Conservation (phyloP, 2,888 invertebrate genomes). For the Ecliptopera silaceata region DNA sequence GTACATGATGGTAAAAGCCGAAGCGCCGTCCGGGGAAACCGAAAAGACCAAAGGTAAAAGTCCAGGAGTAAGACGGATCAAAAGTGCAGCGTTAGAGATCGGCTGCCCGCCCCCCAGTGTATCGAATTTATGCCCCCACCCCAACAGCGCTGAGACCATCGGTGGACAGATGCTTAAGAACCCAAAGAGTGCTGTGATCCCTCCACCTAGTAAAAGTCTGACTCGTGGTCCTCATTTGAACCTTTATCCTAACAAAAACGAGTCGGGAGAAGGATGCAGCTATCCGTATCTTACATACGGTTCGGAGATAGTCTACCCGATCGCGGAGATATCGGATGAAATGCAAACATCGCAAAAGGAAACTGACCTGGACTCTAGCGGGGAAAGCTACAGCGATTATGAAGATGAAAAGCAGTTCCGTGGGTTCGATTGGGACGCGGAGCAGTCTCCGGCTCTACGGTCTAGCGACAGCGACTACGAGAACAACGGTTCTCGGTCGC, state of each 20-base stretch:
- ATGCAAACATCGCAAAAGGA: constrained; percentile 87
- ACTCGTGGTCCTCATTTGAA: constrained; percentile 88
- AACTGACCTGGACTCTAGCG: constrained; percentile 83
- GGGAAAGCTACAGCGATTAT: constrained; percentile 84
- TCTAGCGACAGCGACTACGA: constrained; percentile 87
- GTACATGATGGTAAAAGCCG: constrained; percentile 79
- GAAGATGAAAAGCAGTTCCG: constrained; percentile 83
- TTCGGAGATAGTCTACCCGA: constrained; percentile 91
- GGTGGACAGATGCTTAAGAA: constrained; percentile 86
- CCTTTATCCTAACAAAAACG: constrained; percentile 85
- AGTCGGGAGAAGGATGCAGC: constrained; percentile 88
- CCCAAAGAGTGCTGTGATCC: constrained; percentile 84
- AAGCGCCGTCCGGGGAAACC: constrained; percentile 72
- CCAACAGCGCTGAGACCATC: constrained; percentile 91
- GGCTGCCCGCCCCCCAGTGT: constrained; percentile 87
- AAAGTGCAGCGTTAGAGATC: constrained; percentile 88
- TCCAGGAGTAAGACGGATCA: constrained; percentile 85
- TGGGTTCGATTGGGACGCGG: constrained; percentile 78
- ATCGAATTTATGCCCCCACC: constrained; percentile 89
- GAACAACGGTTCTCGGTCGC: constrained; percentile 88
- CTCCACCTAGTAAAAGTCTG: constrained; percentile 87
- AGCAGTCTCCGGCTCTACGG: constrained; percentile 69
- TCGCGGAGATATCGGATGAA: constrained; percentile 93
- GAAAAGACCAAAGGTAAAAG: constrained; percentile 81
- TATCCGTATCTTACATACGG: constrained; percentile 88